Conservation (phyloP, 92 coral and sea anemone species). For the Meandrina meandrites region DNA sequence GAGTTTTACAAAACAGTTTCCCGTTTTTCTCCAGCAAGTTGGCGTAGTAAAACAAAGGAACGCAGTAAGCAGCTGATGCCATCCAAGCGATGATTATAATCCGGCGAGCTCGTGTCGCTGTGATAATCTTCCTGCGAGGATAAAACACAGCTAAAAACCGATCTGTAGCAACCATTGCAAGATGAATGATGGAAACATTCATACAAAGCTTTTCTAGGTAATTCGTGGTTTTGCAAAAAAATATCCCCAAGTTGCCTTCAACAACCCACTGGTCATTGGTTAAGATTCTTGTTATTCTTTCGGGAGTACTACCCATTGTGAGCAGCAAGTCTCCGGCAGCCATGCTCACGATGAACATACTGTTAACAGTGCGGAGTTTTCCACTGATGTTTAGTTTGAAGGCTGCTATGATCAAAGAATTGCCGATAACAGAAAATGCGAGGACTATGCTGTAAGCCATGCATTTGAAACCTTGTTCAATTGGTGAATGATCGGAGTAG, state of each 20-base stretch:
- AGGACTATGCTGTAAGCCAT: conserved; percentile 43
- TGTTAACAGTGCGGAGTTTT: conserved; percentile 62
- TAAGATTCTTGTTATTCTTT: conserved; percentile 60
- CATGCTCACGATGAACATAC: conserved; percentile 64
- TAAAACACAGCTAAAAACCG: conserved; percentile 60
- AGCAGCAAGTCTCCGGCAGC: conserved; percentile 63
- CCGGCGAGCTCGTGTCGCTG: conserved; percentile 24
- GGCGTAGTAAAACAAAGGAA: conserved; percentile 81
- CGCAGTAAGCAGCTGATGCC: conserved; percentile 61
- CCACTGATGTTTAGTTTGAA: conserved; percentile 51
- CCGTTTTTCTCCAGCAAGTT: conserved; percentile 26
- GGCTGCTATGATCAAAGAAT: conserved; percentile 51
- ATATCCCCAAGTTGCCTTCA: conserved; percentile 43
- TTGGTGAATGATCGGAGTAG: not conserved
- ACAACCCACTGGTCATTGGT: conserved; percentile 55
- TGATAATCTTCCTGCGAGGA: conserved; percentile 37
- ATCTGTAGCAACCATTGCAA: conserved; percentile 52
- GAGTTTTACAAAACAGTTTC: conserved; percentile 51
- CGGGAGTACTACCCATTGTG: conserved; percentile 63
- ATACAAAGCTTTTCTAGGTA: conserved; percentile 67
- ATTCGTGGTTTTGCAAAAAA: conserved; percentile 60
- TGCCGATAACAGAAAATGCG: conserved; percentile 50
- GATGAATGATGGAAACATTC: conserved; percentile 64
- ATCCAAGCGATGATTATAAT: conserved; percentile 69
- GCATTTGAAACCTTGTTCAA: conserved; percentile 36